Percentiles rank a stretch among this genome's conserved stretches.
Conservation (phyloP, 2,888 invertebrate species). For the Melinopterus prodromus region DNA sequence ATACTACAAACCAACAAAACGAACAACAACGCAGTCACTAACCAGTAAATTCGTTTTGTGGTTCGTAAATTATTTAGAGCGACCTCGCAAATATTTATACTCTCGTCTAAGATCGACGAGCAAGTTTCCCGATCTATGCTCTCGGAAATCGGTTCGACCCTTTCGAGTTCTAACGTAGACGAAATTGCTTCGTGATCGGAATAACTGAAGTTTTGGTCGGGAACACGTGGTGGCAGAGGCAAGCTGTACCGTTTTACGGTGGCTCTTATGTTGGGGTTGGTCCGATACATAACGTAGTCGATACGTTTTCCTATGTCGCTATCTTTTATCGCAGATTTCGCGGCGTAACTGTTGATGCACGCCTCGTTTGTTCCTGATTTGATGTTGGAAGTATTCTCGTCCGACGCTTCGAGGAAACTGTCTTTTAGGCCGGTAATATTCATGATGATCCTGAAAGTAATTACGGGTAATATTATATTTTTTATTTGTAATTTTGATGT, state of each 20-base stretch:
- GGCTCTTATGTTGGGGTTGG: slow-evolving; percentile 51
- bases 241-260: slow-evolving; percentile 68
- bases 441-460: slow-evolving; percentile 63
- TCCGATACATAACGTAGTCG: slow-evolving; percentile 85
- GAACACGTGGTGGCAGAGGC: slow-evolving; percentile 78
- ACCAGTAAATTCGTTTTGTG: slow-evolving; percentile 65
- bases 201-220: slow-evolving; percentile 76
- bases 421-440: slow-evolving; percentile 67
- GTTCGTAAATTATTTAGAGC: slow-evolving; percentile 64
- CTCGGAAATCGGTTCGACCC: slow-evolving; percentile 29
- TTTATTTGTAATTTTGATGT: neutral
- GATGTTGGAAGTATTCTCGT: slow-evolving; percentile 48
- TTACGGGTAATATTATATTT: neutral
- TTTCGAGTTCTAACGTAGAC: slow-evolving; percentile 61
- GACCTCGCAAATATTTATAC: slow-evolving; percentile 67
- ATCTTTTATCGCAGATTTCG: slow-evolving; percentile 61
- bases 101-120: slow-evolving; percentile 63
- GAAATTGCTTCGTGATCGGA: slow-evolving; percentile 91
- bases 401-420: slow-evolving; percentile 56
- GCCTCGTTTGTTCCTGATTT: slow-evolving; percentile 78
- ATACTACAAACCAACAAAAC: slow-evolving; percentile 65
- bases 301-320: slow-evolving; percentile 85
- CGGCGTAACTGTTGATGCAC: slow-evolving; percentile 84
- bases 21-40: slow-evolving; percentile 63
- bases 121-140: slow-evolving; percentile 42